Conservation (phyloP, 2,797 vertebrate species). For the Acestrorhynchus altus region DNA sequence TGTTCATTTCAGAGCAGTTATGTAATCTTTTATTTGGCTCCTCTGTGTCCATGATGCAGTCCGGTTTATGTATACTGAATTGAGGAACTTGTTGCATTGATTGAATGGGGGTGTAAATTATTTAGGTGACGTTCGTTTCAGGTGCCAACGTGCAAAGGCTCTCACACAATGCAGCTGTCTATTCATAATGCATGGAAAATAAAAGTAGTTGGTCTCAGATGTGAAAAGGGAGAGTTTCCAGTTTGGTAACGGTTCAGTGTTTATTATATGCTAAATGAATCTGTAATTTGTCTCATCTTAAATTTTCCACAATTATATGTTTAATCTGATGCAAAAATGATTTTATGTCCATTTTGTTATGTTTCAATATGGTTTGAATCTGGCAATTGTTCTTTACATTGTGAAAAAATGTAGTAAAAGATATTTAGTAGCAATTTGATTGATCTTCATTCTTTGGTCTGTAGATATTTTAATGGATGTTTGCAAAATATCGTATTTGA, state of each 20-base stretch:
- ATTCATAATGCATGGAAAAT: slow-evolving; percentile 47
- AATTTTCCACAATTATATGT: too few relatives aligned
- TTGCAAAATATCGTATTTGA: too few relatives aligned
- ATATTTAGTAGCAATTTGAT: too few relatives aligned
- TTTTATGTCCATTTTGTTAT: too few relatives aligned
- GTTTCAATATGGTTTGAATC: too few relatives aligned
- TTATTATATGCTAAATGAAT: neutral
- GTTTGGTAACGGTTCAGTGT: too few relatives aligned
- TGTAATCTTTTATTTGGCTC: too few relatives aligned
- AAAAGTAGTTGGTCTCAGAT: slow-evolving; percentile 19
- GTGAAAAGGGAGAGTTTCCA: slow-evolving; percentile 7
- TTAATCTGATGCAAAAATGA: too few relatives aligned
- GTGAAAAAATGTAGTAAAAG: too few relatives aligned
- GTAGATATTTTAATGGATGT: too few relatives aligned
- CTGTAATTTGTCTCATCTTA: neutral
- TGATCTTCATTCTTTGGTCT: too few relatives aligned
- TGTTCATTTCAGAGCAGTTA: neutral
- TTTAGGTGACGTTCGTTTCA: slow-evolving; percentile 42
- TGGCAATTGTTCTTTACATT: too few relatives aligned
- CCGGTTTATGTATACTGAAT: neutral
- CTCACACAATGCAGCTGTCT: slow-evolving; percentile 31
- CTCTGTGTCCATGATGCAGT: neutral
- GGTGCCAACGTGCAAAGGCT: slow-evolving; percentile 26
- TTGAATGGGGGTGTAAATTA: slow-evolving; percentile 51
- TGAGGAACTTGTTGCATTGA: slow-evolving; percentile 32